Conservation (phyloP, 2,113 vertebrate species). For the Hyla sarda region DNA sequence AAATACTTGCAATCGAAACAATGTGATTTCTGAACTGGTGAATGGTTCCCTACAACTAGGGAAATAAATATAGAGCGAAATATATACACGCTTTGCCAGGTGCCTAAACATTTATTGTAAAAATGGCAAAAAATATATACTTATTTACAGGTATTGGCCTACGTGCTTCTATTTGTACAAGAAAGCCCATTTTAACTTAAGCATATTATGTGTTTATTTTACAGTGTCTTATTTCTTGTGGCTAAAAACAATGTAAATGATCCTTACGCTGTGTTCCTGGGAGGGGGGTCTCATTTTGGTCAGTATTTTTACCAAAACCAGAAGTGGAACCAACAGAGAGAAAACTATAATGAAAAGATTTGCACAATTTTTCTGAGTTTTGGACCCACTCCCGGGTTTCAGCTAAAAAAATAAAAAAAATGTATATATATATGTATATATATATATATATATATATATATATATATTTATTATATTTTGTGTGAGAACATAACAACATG, state of each 20-base stretch:
- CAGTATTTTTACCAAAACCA: too few species aligned
- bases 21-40: background rate
- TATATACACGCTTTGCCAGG: conserved; percentile 22
- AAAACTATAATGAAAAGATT: too few species aligned
- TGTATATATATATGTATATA: too few species aligned
- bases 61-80: conserved; percentile 25
- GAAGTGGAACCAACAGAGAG: too few species aligned
- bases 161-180: background rate
- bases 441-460: too few species aligned
- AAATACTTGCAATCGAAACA: background rate
- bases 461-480: too few species aligned
- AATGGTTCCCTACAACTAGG: background rate
- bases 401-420: too few species aligned
- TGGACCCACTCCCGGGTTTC: too few species aligned
- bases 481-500: too few species aligned
- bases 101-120: background rate
- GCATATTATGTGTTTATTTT: background rate
- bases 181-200: background rate
- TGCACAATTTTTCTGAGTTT: too few species aligned
- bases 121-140: conserved; percentile 18
- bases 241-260: background rate
- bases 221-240: background rate
- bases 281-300: too few species aligned
- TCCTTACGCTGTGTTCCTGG: background rate
- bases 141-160: background rate